A percentile compares a stretch with the other conserved stretches of the same genome.
These are phyloP conservation scores for Rhamnusium bicolor DNA, from an alignment of 2,888 invertebrate species.

Conservation along the genomic window DNA sequence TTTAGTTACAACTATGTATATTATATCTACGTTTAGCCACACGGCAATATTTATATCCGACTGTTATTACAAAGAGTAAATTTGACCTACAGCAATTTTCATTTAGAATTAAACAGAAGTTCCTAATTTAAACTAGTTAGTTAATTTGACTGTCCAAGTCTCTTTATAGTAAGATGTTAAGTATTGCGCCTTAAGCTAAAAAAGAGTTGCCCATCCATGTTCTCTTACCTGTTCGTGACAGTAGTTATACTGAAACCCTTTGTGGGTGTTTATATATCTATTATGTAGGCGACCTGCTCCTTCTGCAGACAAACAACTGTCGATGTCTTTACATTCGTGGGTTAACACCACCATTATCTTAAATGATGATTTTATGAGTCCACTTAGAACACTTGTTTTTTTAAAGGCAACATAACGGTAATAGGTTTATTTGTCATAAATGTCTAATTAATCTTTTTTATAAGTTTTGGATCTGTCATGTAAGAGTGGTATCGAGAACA, in stretches of 20 bases:
- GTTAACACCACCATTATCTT: slow-evolving; percentile 53
- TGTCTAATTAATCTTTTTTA: slow-evolving; percentile 7
- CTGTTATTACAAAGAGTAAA: background rate
- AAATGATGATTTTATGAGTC: slow-evolving; percentile 51
- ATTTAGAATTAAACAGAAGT: slow-evolving; percentile 35
- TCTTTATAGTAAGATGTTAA: slow-evolving; percentile 21
- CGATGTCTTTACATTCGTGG: slow-evolving; percentile 38
- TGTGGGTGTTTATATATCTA: slow-evolving; percentile 56
- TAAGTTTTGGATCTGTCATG: background rate
- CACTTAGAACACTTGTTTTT: slow-evolving; percentile 24
- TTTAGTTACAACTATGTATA: too few relatives aligned
- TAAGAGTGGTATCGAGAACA: background rate
- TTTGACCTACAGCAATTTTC: slow-evolving; percentile 7
- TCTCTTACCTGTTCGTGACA: slow-evolving; percentile 49
- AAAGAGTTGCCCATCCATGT: slow-evolving; percentile 24
- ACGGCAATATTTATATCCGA: background rate
- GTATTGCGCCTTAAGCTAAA: slow-evolving; percentile 29
- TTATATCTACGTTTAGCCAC: too few relatives aligned
- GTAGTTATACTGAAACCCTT: slow-evolving; percentile 48
- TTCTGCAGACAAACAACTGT: slow-evolving; percentile 37
- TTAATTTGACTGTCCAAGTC: slow-evolving; percentile 26
- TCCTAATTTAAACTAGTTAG: slow-evolving; percentile 28
- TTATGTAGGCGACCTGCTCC: slow-evolving; percentile 50
- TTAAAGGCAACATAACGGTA: slow-evolving; percentile 12
- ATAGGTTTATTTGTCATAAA: slow-evolving; percentile 5